Evolutionary conservation across 2,797 vertebrate genomes (phyloP).

Genomic region (Lepidocolaptes lacrymiger): DNA sequence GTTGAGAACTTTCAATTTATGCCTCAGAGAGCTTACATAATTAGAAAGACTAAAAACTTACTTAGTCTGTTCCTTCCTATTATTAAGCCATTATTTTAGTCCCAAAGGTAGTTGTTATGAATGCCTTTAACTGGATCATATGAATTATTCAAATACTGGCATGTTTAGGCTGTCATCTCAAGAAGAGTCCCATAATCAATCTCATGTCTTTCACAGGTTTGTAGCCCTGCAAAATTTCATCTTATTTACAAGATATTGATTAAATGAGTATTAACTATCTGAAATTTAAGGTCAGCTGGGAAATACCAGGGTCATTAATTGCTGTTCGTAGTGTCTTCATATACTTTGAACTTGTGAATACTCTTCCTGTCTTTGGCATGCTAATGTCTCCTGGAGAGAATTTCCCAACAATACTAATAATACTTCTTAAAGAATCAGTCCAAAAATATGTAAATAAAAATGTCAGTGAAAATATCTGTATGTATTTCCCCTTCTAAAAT

Average conservation of each 20-base stretch:
- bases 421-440: not conserved
- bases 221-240: not conserved
- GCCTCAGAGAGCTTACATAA: constrained; percentile 36
- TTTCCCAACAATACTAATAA: not conserved
- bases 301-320: not conserved
- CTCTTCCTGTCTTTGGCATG: not conserved
- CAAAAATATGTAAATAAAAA: not conserved
- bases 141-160: constrained; percentile 45
- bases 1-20: constrained; percentile 38
- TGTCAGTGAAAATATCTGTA: not conserved
- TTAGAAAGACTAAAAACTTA: constrained; percentile 31
- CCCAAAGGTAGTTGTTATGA: constrained; percentile 30
- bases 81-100: constrained; percentile 55
- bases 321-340: not conserved
- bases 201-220: not conserved
- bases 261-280: not conserved
- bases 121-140: constrained; percentile 23
- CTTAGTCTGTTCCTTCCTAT: constrained; percentile 49
- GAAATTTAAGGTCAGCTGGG: not conserved
- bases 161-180: not conserved
- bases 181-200: constrained; percentile 16
- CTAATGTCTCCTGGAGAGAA: not conserved
- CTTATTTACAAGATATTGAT: constrained; percentile 36
- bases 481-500: not conserved
- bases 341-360: not conserved